A percentile compares a stretch with the other conserved stretches of the same genome.
These are phyloP conservation scores for Rhipidura dahli DNA, from an alignment of 2,113 vertebrate genomes.

Conservation along the genomic window DNA sequence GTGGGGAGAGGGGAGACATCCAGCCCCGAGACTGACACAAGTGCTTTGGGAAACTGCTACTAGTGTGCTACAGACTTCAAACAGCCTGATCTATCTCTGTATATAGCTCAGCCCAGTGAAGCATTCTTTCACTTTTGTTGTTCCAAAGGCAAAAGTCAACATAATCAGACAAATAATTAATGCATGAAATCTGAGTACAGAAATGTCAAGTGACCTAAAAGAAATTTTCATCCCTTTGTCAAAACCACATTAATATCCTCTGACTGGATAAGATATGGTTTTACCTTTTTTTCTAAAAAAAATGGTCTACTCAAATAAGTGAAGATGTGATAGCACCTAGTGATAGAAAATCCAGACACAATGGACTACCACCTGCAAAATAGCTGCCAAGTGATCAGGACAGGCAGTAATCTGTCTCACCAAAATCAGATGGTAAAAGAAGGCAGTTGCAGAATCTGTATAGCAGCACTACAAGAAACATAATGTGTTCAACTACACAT, in stretches of 20 bases:
- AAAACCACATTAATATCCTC: neutral
- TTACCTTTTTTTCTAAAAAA: neutral
- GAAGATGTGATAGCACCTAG: neutral
- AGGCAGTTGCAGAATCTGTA: neutral
- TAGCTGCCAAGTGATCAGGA: neutral
- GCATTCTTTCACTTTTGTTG: neutral
- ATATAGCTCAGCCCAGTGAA: fast-evolving
- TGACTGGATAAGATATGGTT: neutral
- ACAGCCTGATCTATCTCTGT: neutral
- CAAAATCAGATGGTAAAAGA: neutral
- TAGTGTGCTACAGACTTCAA: neutral
- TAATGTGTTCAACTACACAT: neutral
- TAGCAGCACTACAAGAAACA: neutral
- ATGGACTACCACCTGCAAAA: neutral
- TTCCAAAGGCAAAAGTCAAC: neutral
- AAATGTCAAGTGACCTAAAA: neutral
- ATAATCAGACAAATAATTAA: neutral
- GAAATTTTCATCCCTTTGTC: neutral
- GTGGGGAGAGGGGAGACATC: neutral
- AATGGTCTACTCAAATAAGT: neutral
- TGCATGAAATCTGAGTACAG: neutral
- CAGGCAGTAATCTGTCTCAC: neutral
- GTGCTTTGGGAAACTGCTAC: neutral
- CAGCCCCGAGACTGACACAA: neutral
- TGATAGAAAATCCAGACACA: neutral